Conservation (phyloP, 2,888 invertebrate genomes). For the Stenoptilia bipunctidactyla region DNA sequence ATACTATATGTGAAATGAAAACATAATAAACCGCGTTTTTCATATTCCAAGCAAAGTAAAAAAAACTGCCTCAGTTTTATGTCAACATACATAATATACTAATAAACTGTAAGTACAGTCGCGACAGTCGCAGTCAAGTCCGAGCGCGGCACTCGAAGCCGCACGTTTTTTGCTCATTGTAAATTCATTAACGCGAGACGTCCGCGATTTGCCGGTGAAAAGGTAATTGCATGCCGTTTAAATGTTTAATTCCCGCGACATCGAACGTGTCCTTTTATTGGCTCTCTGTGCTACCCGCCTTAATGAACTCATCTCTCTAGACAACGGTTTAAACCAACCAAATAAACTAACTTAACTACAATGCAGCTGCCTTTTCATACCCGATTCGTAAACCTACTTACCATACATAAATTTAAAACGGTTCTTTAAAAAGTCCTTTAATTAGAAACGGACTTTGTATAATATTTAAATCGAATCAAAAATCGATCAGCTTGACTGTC, state of each 20-base stretch:
- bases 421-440: no score
- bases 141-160: conserved; percentile 3
- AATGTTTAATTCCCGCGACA: conserved; percentile 42
- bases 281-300: conserved; percentile 37
- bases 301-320: conserved; percentile 34
- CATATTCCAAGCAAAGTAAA: no score
- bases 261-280: conserved; percentile 33
- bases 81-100: background rate
- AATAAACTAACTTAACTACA: no score
- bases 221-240: conserved; percentile 46
- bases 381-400: no score
- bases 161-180: conserved; percentile 36
- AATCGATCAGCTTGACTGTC: background rate
- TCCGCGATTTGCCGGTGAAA: conserved; percentile 44
- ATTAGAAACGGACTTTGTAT: no score
- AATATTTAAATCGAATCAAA: background rate
- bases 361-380: no score
- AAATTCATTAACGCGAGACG: conserved; percentile 39
- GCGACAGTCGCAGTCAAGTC: conserved; percentile 20
- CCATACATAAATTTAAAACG: no score
- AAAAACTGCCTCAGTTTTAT: no score
- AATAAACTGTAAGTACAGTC: conserved; percentile 4
- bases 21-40: no score
- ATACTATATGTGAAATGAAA: no score
- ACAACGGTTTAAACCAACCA: background rate